Evolutionary conservation across 2,888 invertebrate genomes (phyloP).

Genomic region (Tetranychus piercei): DNA sequence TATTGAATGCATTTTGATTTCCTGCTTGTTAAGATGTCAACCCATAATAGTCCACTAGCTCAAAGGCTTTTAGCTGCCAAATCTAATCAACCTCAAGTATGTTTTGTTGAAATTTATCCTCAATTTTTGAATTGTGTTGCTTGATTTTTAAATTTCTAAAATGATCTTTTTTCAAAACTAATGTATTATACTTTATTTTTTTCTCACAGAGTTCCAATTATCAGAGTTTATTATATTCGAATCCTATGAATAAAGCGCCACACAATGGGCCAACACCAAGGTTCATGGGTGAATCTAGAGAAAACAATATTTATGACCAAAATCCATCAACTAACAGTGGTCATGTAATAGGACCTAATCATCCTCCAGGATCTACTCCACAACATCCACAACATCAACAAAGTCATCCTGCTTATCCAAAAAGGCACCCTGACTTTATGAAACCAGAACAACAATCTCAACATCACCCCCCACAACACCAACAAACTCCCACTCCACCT

Average conservation of each 20-base stretch:
- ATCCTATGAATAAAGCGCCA: not conserved
- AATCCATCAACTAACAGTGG: not conserved
- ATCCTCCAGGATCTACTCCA: not conserved
- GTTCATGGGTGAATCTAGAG: not conserved
- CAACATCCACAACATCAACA: not conserved
- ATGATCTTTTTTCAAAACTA: not conserved
- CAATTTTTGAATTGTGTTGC: no score
- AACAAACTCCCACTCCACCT: not conserved
- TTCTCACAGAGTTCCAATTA: not conserved
- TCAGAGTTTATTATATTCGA: not conserved
- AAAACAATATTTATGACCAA: not conserved
- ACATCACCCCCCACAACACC: not conserved
- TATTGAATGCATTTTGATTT: no score
- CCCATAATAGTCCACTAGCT: constrained; percentile 8
- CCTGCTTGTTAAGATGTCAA: not conserved
- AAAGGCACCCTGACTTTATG: constrained; percentile 28
- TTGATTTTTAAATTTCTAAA: not conserved
- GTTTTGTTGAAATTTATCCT: not conserved
- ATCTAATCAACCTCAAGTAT: constrained; percentile 2
- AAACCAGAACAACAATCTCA: constrained; percentile 32
- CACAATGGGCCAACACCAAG: not conserved
- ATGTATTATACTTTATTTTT: not conserved
- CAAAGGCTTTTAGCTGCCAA: constrained; percentile 1
- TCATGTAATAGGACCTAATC: not conserved
- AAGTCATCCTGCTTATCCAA: constrained; percentile 25